Evolutionary conservation across 2,113 vertebrate genomes (phyloP), one percentile per base, ranked within the genome.

Genomic region (Pluvialis apricaria): DNA sequence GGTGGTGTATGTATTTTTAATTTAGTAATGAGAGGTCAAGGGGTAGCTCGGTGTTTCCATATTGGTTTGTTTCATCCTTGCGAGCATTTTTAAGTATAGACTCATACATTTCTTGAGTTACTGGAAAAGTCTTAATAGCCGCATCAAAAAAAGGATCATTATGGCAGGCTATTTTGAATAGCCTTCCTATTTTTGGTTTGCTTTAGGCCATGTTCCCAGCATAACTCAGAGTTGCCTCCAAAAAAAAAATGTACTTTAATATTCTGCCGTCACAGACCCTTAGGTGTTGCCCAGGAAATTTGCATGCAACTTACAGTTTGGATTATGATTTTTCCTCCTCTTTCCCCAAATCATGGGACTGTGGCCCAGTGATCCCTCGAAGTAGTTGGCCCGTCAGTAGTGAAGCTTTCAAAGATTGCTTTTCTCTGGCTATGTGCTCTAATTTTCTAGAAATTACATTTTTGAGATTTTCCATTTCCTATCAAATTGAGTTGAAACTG

Each of bases 1-100:
- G 18, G 15, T 16, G 17, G 9, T 0, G 0, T 14, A 2, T 9
- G 15, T 28, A 6, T 38, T 51, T 44, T 28, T 51, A 7, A 22
- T 29, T 32, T 22, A 36, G 51, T 55, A 34, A 36, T 13, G 45
- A 54, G 6, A 36, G 10, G 14, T 65, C 34, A 40, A 20, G 5
- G 1, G 2, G 66, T 42, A 83, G 4, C 18, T 60, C 31, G 28
- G 8, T 58, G 24, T 51, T 86, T 80, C 54, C 9, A 2, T 29
- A 8, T 25, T 22, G 4, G 12, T 44, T 82, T 84, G 11, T 9
- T 79, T 86, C 10, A 10, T 77, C 58, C 60, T 70, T 58, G 32
- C 32, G 42, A 81, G 31, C 25, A 13, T 26, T 38, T 71, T 78
- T 26, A 47, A 79, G 31, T 36, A 45, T 1, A 49, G 57, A n/a